Conservation (phyloP, 1,140 invertebrate species). For the Watersipora subatra region DNA sequence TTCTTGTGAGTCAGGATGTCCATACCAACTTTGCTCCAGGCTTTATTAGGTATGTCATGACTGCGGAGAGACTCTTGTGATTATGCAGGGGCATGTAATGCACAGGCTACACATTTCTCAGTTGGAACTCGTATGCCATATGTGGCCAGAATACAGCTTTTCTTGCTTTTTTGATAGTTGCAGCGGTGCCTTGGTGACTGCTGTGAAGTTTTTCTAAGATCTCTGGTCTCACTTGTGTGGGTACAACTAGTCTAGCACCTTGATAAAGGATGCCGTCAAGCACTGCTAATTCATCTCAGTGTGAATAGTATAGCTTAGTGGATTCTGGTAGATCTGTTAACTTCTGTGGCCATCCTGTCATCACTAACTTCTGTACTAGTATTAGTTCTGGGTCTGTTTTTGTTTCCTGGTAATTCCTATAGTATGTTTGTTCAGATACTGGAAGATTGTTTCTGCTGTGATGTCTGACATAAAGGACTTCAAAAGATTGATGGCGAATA, state of each 20-base stretch:
- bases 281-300: slow-evolving; percentile 14
- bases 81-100: background rate
- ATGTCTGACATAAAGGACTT: background rate
- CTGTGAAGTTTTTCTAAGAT: slow-evolving; percentile 11
- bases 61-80: slow-evolving; percentile 3
- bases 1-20: background rate
- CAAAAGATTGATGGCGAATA: background rate
- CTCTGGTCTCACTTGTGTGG: slow-evolving; percentile 2
- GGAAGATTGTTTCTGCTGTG: background rate
- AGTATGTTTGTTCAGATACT: slow-evolving; percentile 1
- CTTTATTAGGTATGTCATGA: slow-evolving; percentile 4
- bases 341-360: slow-evolving; percentile 8
- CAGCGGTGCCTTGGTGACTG: slow-evolving; percentile 11
- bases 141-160: slow-evolving; percentile 16
- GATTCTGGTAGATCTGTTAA: background rate
- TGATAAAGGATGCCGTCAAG: slow-evolving; percentile 16
- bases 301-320: slow-evolving; percentile 11
- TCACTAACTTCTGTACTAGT: too few species aligned
- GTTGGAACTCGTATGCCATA: slow-evolving; percentile 12
- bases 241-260: slow-evolving; percentile 13
- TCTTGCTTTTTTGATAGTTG: slow-evolving; percentile 11
- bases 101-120: slow-evolving; percentile 1
- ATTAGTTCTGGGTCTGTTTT: too few species aligned
- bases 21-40: slow-evolving; percentile 8
- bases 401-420: slow-evolving; percentile 4